Evolutionary conservation across 92 coral and sea anemone genomes (phyloP).

Genomic region (Siderastrea siderea): DNA sequence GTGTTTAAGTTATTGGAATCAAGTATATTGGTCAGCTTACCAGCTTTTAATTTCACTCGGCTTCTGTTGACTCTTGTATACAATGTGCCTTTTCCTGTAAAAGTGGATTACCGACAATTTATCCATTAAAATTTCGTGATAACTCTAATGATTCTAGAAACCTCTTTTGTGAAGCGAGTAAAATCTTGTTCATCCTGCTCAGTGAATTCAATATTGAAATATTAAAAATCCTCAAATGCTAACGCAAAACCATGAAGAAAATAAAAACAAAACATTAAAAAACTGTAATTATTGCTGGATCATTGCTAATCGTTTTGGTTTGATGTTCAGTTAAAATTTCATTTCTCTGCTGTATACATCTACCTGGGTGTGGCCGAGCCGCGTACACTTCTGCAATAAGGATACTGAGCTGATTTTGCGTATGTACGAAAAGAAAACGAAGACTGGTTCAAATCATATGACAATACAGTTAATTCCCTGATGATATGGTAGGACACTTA

Average conservation of each 20-base stretch:
- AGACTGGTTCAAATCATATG: not conserved
- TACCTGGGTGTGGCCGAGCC: not conserved
- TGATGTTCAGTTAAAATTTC: not conserved
- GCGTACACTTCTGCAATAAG: not conserved
- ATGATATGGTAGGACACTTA: not conserved
- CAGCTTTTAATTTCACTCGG: not conserved
- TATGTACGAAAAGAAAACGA: not conserved
- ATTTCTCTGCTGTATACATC: not conserved
- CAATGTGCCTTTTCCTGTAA: not conserved
- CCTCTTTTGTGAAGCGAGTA: not conserved
- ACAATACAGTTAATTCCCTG: not conserved
- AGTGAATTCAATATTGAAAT: not conserved
- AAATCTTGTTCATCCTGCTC: not conserved
- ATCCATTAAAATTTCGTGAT: not conserved
- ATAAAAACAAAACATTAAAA: not conserved
- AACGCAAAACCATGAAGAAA: not conserved
- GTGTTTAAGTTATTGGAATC: not conserved
- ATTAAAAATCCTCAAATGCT: not conserved
- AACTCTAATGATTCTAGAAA: not conserved
- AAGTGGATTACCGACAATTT: not conserved
- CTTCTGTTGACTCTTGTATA: slow-evolving; percentile 5
- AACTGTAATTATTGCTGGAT: too few species aligned
- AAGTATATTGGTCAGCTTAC: not conserved
- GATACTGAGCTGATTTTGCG: not conserved
- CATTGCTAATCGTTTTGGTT: not conserved